These are phyloP conservation scores for Penaeus monodon DNA, from an alignment of 2,888 invertebrate genomes.

Conservation along the genomic window DNA sequence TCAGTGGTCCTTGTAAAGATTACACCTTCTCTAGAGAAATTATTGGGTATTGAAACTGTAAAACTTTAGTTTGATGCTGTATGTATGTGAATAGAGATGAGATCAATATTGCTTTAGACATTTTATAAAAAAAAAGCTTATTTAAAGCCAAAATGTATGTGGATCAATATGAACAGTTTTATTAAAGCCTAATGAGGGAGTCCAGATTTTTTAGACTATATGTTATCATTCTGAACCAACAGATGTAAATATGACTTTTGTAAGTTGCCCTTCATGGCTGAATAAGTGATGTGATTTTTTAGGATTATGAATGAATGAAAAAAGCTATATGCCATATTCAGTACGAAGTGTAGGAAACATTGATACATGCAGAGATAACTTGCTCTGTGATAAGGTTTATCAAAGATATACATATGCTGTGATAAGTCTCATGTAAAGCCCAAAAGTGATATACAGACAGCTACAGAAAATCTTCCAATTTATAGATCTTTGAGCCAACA, in stretches of 20 bases:
- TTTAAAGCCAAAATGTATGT: slow-evolving; percentile 21
- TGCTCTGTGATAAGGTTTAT: slow-evolving; percentile 60
- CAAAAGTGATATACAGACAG: slow-evolving; percentile 33
- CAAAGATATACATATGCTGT: slow-evolving; percentile 60
- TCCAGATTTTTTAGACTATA: slow-evolving; percentile 28
- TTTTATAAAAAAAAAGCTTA: slow-evolving; percentile 15
- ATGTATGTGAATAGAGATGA: slow-evolving; percentile 18
- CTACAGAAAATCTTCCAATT: slow-evolving; percentile 36
- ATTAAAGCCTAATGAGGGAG: slow-evolving; percentile 12
- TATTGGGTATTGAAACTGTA: slow-evolving; percentile 46
- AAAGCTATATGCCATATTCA: too few relatives aligned
- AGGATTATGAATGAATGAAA: not conserved
- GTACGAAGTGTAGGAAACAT: not conserved
- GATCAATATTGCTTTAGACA: slow-evolving; percentile 14
- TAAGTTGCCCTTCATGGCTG: too few relatives aligned
- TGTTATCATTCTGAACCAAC: not conserved
- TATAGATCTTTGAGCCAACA: not conserved
- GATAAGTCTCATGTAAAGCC: slow-evolving; percentile 50
- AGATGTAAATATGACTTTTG: too few relatives aligned
- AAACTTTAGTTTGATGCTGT: slow-evolving; percentile 28
- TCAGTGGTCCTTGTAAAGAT: slow-evolving; percentile 38
- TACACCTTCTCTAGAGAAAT: slow-evolving; percentile 29
- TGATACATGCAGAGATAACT: slow-evolving; percentile 53
- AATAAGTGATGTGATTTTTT: not conserved
- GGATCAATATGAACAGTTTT: slow-evolving; percentile 3